Percentiles rank a stretch among this genome's conserved stretches.
These are phyloP conservation scores for Uria aalge DNA, from an alignment of 2,113 vertebrate genomes.

Conservation along the genomic window DNA sequence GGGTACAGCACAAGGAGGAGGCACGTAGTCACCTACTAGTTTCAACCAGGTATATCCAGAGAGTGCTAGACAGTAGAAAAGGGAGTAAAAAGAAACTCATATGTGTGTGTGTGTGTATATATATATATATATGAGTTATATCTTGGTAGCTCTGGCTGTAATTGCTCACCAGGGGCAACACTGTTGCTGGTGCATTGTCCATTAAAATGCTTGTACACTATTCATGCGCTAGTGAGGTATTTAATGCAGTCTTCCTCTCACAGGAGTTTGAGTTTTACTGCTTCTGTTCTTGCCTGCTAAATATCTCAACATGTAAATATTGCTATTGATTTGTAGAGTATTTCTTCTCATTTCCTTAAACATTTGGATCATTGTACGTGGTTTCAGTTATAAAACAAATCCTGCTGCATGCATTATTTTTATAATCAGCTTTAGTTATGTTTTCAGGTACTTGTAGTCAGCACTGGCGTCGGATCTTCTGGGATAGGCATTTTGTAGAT, in stretches of 20 bases:
- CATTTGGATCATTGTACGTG: background rate
- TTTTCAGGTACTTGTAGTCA: background rate
- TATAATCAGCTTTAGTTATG: background rate
- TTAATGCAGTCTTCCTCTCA: background rate
- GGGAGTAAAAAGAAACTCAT: background rate
- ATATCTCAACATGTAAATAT: background rate
- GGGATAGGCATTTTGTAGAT: background rate
- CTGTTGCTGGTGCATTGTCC: background rate
- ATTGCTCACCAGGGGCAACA: background rate
- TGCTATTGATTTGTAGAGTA: background rate
- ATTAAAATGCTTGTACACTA: background rate
- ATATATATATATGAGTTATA: accelerated
- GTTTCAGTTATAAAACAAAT: background rate
- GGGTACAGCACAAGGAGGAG: background rate
- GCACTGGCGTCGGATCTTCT: background rate
- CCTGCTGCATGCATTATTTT: accelerated
- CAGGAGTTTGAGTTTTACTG: background rate
- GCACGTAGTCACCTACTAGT: background rate
- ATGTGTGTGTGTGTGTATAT: too few relatives aligned
- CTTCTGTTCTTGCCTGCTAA: background rate
- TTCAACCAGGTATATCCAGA: background rate
- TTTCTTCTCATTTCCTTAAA: background rate
- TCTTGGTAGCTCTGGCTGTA: background rate
- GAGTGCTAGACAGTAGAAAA: background rate
- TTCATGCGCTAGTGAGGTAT: background rate